Evolutionary conservation across 23 tunicate species (phyloP).

Genomic region (Styela clava): DNA sequence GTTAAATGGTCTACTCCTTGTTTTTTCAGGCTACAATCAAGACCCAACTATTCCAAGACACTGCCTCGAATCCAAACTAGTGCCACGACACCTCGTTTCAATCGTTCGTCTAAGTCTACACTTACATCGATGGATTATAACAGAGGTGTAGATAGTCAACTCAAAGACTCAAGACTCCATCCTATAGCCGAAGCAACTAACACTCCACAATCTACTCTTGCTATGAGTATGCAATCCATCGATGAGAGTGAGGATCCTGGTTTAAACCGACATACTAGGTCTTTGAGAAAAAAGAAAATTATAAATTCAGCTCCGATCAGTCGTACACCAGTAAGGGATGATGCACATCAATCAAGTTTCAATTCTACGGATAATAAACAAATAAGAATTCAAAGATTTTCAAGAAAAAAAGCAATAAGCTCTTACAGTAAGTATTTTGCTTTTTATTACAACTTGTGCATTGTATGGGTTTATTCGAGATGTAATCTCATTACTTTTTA

Average conservation of each 20-base stretch:
- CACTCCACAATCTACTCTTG: neutral
- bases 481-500: too few species aligned
- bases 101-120: neutral
- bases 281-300: neutral
- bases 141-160: neutral
- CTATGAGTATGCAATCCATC: neutral
- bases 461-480: too few species aligned
- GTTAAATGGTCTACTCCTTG: too few species aligned
- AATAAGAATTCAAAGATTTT: neutral
- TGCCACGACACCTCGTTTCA: neutral
- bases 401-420: neutral
- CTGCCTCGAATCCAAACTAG: neutral
- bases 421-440: conserved; percentile 10
- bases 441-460: neutral
- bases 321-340: neutral
- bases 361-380: neutral
- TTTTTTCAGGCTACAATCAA: neutral
- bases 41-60: neutral
- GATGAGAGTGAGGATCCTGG: neutral
- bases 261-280: neutral
- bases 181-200: neutral
- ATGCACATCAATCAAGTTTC: neutral
- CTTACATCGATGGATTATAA: neutral
- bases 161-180: neutral
- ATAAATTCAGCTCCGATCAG: conserved; percentile 1